Evolutionary conservation across 2,113 vertebrate species (phyloP), one percentile per base, ranked within the genome.

Genomic region (Gopherus evgoodei): DNA sequence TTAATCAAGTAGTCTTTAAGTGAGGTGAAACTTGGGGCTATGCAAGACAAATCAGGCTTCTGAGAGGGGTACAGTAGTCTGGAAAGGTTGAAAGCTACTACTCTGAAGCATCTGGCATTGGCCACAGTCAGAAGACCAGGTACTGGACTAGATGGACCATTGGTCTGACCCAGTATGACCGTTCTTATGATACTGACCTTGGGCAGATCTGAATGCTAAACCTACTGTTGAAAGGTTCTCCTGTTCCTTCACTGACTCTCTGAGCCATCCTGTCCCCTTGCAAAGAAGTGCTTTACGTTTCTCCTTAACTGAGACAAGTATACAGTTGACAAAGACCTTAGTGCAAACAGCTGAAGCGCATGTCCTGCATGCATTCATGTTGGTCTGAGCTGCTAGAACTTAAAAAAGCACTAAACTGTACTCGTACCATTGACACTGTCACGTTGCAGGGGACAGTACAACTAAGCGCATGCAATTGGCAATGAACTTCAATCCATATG

Each of bases 391-490:
- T 38, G 16, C 21, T 8, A 10, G 8, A 47, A 86, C 5, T 6
- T 44, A 69, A n/a, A 79, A 75, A 50, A 53, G 44, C 0, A 1
- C 29, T 47, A 24, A 3, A 1, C 11, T 1, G 1, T 12, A 56
- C 14, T 65, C 11, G 8, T 5, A 31, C 5, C 44, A 27, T 11
- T 47, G 44, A 47, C 13, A 4, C 24, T 76, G 25, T 78, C 11
- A 24, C 6, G 1, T 29, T 72, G 19, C 65, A 38, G 35, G 8
- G n/a, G 65, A 10, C 8, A 22, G 9, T n/a, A 44, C 62, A 85
- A 19, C 44, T 10, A 21, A 0, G 1, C 11, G 1, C 0, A 12
- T 19, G 35, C 83, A 65, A 35, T 1, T 29, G 12, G 49, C 27
- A 21, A 13, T 4, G 9, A 2, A 21, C 25, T 35, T 53, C 56